These are phyloP conservation scores for Sceloporus tristichus DNA, from an alignment of 2,113 vertebrate species.

Conservation along the genomic window DNA sequence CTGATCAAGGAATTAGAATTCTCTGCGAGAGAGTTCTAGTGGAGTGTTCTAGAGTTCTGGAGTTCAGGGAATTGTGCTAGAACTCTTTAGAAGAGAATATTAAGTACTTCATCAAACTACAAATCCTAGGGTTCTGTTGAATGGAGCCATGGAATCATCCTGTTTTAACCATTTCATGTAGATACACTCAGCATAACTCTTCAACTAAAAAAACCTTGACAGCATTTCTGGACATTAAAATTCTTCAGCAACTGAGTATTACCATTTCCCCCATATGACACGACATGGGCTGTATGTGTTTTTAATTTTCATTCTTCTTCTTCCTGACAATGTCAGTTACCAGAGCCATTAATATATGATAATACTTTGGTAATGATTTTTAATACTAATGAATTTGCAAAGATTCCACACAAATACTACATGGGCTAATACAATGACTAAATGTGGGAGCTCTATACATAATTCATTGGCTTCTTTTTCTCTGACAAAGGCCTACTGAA, in stretches of 20 bases:
- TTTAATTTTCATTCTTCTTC: slow-evolving; percentile 16
- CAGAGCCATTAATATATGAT: slow-evolving; percentile 68
- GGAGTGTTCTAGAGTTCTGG: too few species aligned
- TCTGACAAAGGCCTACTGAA: slow-evolving; percentile 67
- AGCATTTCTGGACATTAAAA: neutral
- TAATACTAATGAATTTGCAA: slow-evolving; percentile 53
- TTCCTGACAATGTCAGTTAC: slow-evolving; percentile 38
- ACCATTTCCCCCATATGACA: slow-evolving; percentile 5
- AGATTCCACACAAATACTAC: slow-evolving; percentile 67
- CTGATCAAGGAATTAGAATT: too few species aligned
- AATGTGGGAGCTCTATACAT: slow-evolving; percentile 56
- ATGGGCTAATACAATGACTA: slow-evolving; percentile 66
- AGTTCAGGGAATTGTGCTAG: too few species aligned
- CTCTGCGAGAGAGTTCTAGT: too few species aligned
- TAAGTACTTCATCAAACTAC: too few species aligned
- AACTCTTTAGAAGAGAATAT: too few species aligned
- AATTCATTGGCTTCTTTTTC: slow-evolving; percentile 66
- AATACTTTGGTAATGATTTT: slow-evolving; percentile 58
- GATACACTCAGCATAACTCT: neutral
- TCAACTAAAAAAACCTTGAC: neutral
- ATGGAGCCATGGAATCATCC: too few species aligned
- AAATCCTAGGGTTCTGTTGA: too few species aligned
- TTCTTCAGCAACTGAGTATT: rapidly evolving
- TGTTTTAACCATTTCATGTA: too few species aligned
- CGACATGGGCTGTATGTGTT: neutral